These are phyloP conservation scores for Cavia aperea DNA, from an alignment of 2,113 vertebrate genomes.

Conservation along the genomic window DNA sequence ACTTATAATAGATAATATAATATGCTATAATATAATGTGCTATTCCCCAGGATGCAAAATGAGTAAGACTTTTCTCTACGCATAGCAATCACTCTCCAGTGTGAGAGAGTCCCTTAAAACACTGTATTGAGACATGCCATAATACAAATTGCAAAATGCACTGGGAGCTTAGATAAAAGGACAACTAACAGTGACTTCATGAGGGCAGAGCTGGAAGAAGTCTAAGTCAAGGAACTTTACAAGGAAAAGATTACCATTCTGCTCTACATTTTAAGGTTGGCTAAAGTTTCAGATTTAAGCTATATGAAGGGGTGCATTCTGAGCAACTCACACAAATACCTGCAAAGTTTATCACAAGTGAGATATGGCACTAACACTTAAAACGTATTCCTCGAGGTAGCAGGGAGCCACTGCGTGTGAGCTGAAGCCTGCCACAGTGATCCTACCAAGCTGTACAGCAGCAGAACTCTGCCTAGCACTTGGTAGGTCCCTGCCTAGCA, in stretches of 20 bases:
- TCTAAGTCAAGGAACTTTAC: background rate
- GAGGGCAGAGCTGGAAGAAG: background rate
- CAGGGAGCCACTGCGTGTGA: too few species aligned
- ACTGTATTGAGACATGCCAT: background rate
- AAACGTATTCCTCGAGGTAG: background rate
- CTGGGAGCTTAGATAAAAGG: background rate
- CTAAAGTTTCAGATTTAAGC: background rate
- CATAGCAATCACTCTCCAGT: background rate
- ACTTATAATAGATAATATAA: background rate
- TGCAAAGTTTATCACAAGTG: background rate
- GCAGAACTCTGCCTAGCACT: too few species aligned
- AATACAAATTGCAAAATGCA: background rate
- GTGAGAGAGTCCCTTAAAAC: background rate
- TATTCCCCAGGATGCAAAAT: background rate
- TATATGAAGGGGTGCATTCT: background rate
- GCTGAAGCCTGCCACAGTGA: too few species aligned
- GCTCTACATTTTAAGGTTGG: background rate
- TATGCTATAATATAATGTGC: background rate
- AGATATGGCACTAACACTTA: background rate
- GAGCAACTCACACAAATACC: background rate
- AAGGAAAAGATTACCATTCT: background rate
- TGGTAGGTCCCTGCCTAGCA: too few species aligned
- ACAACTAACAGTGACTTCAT: conserved; percentile 5
- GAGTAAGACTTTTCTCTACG: background rate
- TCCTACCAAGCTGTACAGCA: too few species aligned